A percentile compares a stretch with the other conserved stretches of the same genome.
These are phyloP conservation scores for Acronicta psi DNA, from an alignment of 2,888 invertebrate genomes.

Conservation along the genomic window DNA sequence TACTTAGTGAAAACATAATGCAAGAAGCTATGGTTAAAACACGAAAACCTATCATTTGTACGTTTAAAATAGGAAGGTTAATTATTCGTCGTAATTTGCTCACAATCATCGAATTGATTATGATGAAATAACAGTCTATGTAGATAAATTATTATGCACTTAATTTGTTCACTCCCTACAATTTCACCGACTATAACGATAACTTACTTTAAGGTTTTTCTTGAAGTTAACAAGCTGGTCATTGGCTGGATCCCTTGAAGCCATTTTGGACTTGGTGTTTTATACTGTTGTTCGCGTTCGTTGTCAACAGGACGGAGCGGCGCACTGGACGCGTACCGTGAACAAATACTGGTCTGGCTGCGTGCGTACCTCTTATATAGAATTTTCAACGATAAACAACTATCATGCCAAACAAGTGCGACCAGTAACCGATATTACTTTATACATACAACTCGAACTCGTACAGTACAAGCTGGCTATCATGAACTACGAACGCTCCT, in stretches of 20 bases:
- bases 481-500: constrained; percentile 1
- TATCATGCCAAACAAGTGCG: constrained; percentile 70
- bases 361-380: constrained; percentile 73
- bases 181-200: constrained; percentile 17
- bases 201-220: constrained; percentile 89
- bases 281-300: constrained; percentile 24
- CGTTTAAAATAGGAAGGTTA: constrained; percentile 17
- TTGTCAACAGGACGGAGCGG: constrained; percentile 63
- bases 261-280: constrained; percentile 59
- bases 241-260: constrained; percentile 89
- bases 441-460: constrained; percentile 9
- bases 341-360: constrained; percentile 68
- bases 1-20: constrained; percentile 25
- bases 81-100: constrained; percentile 10
- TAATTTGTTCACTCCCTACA: constrained; percentile 19
- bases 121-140: constrained; percentile 13
- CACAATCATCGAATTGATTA: constrained; percentile 1
- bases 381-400: constrained; percentile 76
- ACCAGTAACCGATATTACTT: constrained; percentile 54
- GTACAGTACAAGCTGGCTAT: background rate
- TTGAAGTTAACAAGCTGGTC: constrained; percentile 91
- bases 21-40: constrained; percentile 21
- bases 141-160: constrained; percentile 7
- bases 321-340: constrained; percentile 75
- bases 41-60: constrained; percentile 9